phyloP scores from a whole-genome alignment of 2,797 vertebrate genomes.

The Chromis chromis region DNA sequence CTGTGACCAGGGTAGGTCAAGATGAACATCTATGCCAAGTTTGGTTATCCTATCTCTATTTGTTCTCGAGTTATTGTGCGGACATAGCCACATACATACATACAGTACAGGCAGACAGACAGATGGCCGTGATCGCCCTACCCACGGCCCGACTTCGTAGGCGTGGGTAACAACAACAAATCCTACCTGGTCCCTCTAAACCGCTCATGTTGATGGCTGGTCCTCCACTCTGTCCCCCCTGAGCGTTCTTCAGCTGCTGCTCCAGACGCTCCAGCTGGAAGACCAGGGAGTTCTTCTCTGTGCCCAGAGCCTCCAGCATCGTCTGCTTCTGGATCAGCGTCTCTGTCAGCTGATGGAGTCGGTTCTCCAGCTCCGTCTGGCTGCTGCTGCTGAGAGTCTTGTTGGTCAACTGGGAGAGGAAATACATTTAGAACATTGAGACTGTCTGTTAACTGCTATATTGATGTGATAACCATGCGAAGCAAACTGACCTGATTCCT shows the following conservation, averaged over 20 bases:
- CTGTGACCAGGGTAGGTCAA: no score
- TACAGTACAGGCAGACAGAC: no score
- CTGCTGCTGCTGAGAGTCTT: conserved; percentile 94
- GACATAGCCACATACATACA: no score
- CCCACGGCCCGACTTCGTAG: no score
- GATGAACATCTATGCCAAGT: no score
- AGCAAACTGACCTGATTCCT: conserved; percentile 91
- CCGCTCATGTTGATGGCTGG: conserved; percentile 91
- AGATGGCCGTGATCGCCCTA: no score
- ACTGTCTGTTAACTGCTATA: no score
- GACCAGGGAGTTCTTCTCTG: conserved; percentile 95
- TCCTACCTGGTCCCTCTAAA: conserved; percentile 88
- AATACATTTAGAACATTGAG: no score
- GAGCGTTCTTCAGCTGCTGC: conserved; percentile 89
- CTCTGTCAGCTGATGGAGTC: conserved; percentile 97
- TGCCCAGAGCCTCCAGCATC: conserved; percentile 96
- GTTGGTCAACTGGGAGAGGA: conserved; percentile 90
- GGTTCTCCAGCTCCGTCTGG: conserved; percentile 93
- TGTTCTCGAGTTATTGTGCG: no score
- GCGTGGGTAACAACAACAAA: no score
- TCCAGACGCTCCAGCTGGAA: conserved; percentile 96
- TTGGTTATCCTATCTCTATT: no score
- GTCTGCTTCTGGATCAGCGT: conserved; percentile 99
- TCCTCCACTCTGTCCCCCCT: conserved; percentile 85
- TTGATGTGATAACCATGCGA: background rate